These are phyloP conservation scores for Cheumatopsyche charites DNA, from an alignment of 1,140 invertebrate species.

Conservation along the genomic window DNA sequence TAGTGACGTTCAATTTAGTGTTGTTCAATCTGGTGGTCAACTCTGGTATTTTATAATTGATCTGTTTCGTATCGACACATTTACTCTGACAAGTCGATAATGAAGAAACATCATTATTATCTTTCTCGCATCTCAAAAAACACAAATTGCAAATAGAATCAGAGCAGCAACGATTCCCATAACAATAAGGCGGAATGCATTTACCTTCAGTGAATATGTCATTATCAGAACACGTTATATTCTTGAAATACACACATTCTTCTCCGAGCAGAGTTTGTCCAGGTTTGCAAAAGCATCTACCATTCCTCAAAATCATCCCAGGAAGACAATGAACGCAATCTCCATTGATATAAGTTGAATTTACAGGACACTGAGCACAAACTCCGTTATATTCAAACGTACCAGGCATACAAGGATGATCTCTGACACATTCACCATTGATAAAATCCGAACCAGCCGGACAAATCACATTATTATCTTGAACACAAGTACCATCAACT, in stretches of 20 bases:
- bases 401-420: neutral
- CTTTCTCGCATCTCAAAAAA: constrained; percentile 3
- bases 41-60: neutral
- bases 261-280: neutral
- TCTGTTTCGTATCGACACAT: neutral
- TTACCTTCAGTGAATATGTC: constrained; percentile 2
- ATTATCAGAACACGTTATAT: neutral
- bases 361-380: constrained; percentile 14
- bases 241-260: neutral
- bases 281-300: neutral
- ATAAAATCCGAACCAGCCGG: neutral
- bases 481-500: neutral
- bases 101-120: neutral
- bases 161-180: neutral
- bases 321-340: constrained; percentile 4
- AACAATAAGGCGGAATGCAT: constrained; percentile 16
- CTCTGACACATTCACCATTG: neutral
- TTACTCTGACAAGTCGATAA: constrained; percentile 1
- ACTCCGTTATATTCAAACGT: neutral
- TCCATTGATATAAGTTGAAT: constrained; percentile 9
- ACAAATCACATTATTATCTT: constrained; percentile 10
- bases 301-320: constrained; percentile 18
- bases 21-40: neutral
- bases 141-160: constrained; percentile 12
- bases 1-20: too few species aligned